Base-by-base conservation (phyloP, 2,113 vertebrate genomes). In the Spermophilus dauricus region DNA sequence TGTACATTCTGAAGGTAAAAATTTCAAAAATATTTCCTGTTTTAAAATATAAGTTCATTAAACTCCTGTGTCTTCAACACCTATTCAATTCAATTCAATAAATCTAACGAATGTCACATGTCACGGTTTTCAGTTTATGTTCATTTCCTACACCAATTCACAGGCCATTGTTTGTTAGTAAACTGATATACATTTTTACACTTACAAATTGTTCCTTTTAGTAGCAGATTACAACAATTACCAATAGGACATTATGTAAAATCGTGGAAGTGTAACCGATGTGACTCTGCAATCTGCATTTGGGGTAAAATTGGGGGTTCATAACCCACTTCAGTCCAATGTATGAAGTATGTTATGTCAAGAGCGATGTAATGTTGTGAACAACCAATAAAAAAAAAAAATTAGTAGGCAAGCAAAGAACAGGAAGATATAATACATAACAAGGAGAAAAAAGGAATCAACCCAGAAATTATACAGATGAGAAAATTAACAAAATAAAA, bases 31-130 rank as follows among this genome's bases (percentile, higher is more conserved):
- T 8, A 86, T 75, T 65, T 80, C 53, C 51, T 22, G 70, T 37
- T 75, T 75, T 86, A 73, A 94, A 94, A 69, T 88, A 51, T 45
- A 88, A 85, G 58, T 42, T 48, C 88, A 37, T 28, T 4, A 8
- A 51, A 63, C 56, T 18, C 4, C 81, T 73, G 69, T 30, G 3
- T 53, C 4, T 53, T 42, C 70, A 80, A 63, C 0, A 63, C 2
- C 8, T 78, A 56, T 28, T 63, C 8, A 76, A 26, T 69, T 96
- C 73, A 89, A 88, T 80, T 45, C 83, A 75, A 92, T 39, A 86
- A 86, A 13, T 26, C 4, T 48, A 63, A 12, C 8, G 24, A 39
- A 75, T 42, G 4, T 28, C 7, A 53, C 77, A 75, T 42, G 4
- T 28, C 7, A 53, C 77, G 34, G 12, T 75, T 93, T 86, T 65